Base-by-base conservation (phyloP, 2,888 invertebrate species). In the Seira musarum region DNA sequence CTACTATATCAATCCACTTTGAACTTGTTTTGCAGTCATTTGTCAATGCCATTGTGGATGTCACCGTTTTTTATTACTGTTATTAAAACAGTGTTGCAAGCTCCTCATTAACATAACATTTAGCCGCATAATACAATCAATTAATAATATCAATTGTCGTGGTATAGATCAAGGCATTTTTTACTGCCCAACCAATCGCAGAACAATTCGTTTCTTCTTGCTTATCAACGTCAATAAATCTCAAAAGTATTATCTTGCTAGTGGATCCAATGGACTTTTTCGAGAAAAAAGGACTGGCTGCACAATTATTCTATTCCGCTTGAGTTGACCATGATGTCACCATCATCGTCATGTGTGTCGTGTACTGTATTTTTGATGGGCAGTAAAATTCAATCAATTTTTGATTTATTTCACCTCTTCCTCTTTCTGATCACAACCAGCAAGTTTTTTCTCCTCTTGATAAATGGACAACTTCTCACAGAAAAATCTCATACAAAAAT, bases 31-130 rank as follows among this genome's bases (percentile, higher is more conserved):
- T n/a, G 49, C 49, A 49, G 61, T 70, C 76, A 77, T 77, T 77
- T 77, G 71, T 77, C 77, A 70, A 77, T 77, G 77, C 65, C 70
- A 57, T 35, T 46, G 15, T 40, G 64, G 40, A 60, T 67, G 67
- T 49, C 40, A 8, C 19, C 40, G 64, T 72, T 60, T 60, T 70
- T 61, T 65, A 61, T 49, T 3, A 15, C 49, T 17, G 61, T 49
- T 61, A 40, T 75, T 66, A 66, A 53, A 53, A 74, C 19, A 19
- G 22, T 46, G 60, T 24, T 25, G 22, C 57, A 69, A 19, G 13
- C 46, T 49, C 49, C 49, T 68, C 70, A 70, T 70, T 61, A 30
- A 15, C 61, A 70, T 67, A 53, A 21, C 22, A 40, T 65, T 17
- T 64, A 25, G 25, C 25, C 24, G 24, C 22, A 64, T 64, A 25